Evolutionary conservation across 2,113 vertebrate species (phyloP).

Genomic region (Apteryx mantelli): DNA sequence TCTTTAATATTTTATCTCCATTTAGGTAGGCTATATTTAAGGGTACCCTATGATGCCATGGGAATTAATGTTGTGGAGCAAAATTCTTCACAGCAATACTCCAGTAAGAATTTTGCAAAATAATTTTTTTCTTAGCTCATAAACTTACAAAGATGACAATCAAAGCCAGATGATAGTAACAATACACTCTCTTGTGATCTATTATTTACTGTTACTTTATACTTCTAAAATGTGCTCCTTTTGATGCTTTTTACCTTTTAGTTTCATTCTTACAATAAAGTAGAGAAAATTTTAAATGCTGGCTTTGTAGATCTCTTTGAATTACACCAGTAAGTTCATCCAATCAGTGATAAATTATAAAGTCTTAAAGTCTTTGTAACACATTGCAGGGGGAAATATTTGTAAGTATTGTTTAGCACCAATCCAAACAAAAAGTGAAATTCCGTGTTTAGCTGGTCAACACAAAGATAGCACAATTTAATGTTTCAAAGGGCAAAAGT

Average conservation of each 20-base stretch:
- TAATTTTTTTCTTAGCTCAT: neutral
- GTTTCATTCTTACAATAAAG: neutral
- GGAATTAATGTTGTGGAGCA: neutral
- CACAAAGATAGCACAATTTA: neutral
- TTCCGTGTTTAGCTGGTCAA: neutral
- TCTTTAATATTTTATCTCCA: neutral
- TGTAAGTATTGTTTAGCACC: neutral
- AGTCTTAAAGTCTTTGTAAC: neutral
- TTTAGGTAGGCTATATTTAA: neutral
- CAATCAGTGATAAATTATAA: neutral
- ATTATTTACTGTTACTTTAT: slow-evolving; percentile 18
- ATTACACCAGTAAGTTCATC: neutral
- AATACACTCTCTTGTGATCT: neutral
- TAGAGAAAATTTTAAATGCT: neutral
- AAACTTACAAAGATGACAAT: neutral
- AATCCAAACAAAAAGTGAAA: neutral
- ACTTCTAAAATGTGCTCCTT: neutral
- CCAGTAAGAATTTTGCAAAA: neutral
- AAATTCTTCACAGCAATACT: neutral
- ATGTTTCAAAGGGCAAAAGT: neutral
- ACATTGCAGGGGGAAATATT: neutral
- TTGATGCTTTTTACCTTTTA: neutral
- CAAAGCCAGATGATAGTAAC: neutral
- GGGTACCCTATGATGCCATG: neutral
- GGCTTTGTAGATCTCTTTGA: neutral